Evolutionary conservation across 2,888 invertebrate species (phyloP), one percentile per base, ranked within the genome.

Genomic region (Leptinotarsa haldemani): DNA sequence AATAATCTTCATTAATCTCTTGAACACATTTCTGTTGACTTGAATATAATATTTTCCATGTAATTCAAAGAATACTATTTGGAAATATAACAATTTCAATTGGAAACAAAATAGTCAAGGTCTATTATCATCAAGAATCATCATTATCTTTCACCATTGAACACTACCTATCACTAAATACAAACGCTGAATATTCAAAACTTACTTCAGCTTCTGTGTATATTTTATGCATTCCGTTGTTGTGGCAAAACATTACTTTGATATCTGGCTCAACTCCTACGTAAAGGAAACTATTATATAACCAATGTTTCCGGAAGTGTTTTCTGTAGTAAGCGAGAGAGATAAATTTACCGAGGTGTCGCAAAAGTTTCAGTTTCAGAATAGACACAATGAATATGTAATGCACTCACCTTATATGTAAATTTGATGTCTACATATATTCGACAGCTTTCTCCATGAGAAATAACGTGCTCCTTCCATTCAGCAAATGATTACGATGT

Each of bases 361-460:
- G 81, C 82, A 73, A 78, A 40, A 79, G 67, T 74, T 79, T 77
- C 80, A 77, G 75, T 76, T 75, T 76, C 73, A 73, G 77, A 74
- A 79, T 77, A 80, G 79, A 80, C 79, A 80, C 83, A 82, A 84
- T 85, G 84, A 85, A 84, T 85, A 84, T 80, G 77, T 84, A 84
- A 84, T 85, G 83, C 75, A 67, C 64, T 76, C 79, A 80, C 78
- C 79, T 80, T 81, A 78, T 79, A 82, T 83, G 82, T 78, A 82
- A 81, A 83, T 82, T 66, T 40, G 69, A 48, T 71, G 50, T 16
- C 69, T 72, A 71, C 74, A 73, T 74, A 65, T 75, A 71, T 69
- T 74, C 74, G 72, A 73, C 78, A 76, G 70, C 76, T 74, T 66
- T 71, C 65, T 50, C 64, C 40, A 64, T 63, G 50, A 50, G 50